Percentiles rank a stretch among this genome's conserved stretches.
Evolutionary conservation across 2,113 vertebrate genomes (phyloP).

Genomic region (Smithornis capensis): DNA sequence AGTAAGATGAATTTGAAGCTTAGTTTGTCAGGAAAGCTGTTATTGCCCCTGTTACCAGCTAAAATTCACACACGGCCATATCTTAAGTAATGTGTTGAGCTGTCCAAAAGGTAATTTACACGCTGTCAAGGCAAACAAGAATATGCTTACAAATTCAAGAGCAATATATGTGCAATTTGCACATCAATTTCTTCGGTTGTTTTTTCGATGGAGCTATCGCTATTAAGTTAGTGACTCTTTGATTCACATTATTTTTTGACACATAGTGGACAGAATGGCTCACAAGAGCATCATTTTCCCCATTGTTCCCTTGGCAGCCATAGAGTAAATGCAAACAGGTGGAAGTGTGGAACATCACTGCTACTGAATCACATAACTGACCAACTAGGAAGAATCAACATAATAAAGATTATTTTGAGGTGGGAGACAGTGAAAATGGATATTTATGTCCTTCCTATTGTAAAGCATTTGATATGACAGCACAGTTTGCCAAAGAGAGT

Average conservation of each 20-base stretch:
- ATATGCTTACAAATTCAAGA: conserved; percentile 75
- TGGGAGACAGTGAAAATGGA: background rate
- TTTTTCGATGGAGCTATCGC: conserved; percentile 68
- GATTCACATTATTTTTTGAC: conserved; percentile 80
- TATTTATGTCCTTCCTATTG: conserved; percentile 49
- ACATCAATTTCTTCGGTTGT: conserved; percentile 74
- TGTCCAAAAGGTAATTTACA: conserved; percentile 77
- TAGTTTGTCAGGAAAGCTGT: conserved; percentile 68
- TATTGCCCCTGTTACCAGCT: conserved; percentile 67
- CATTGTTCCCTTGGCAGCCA: conserved; percentile 63
- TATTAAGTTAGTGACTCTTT: conserved; percentile 75
- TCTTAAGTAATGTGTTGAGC: conserved; percentile 77
- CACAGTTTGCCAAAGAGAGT: background rate
- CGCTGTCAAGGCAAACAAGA: conserved; percentile 78
- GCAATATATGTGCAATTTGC: conserved; percentile 76
- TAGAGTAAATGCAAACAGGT: conserved; percentile 73
- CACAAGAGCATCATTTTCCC: conserved; percentile 64
- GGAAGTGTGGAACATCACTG: conserved; percentile 44
- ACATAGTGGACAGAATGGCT: conserved; percentile 65
- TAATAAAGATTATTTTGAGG: conserved; percentile 62
- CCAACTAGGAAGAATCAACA: conserved; percentile 38
- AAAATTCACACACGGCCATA: conserved; percentile 63
- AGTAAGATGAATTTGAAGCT: conserved; percentile 51
- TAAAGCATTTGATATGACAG: background rate
- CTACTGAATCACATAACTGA: conserved; percentile 9